Conservation (phyloP, 2,113 vertebrate species). For the Pseudolaguvia tuberculata region DNA sequence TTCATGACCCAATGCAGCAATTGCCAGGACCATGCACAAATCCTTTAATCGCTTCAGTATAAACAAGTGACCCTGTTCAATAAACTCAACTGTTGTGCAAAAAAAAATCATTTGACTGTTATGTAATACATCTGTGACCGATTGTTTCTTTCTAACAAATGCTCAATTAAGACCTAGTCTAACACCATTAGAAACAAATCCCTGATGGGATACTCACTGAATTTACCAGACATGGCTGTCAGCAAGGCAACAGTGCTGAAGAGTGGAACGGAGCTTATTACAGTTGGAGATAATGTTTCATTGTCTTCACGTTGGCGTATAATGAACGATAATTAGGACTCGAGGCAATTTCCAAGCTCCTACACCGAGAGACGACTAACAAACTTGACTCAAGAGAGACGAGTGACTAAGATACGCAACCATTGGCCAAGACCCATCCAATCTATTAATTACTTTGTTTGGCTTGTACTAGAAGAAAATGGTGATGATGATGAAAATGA, state of each 20-base stretch:
- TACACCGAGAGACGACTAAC: conserved; percentile 2
- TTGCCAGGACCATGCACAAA: no score
- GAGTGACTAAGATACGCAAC: background rate
- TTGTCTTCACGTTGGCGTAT: conserved; percentile 36
- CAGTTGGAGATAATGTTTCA: conserved; percentile 40
- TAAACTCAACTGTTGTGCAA: no score
- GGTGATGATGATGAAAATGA: no score
- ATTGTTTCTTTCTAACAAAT: no score
- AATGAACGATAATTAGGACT: conserved; percentile 45
- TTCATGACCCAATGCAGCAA: no score
- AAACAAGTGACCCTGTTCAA: no score
- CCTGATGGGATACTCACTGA: background rate
- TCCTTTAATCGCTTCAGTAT: no score
- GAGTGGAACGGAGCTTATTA: conserved; percentile 7
- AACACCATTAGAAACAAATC: conserved; percentile 6
- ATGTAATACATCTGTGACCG: no score
- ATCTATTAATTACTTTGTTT: background rate
- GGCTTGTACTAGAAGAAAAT: background rate
- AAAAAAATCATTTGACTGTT: no score
- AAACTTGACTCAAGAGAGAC: conserved; percentile 21
- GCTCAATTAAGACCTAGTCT: background rate
- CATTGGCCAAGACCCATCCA: conserved; percentile 6
- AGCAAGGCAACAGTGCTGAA: background rate
- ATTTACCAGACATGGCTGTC: background rate
- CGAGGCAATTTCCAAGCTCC: conserved; percentile 40